These are phyloP conservation scores for Stegostoma tigrinum DNA, from an alignment of 2,113 vertebrate genomes.

Conservation along the genomic window DNA sequence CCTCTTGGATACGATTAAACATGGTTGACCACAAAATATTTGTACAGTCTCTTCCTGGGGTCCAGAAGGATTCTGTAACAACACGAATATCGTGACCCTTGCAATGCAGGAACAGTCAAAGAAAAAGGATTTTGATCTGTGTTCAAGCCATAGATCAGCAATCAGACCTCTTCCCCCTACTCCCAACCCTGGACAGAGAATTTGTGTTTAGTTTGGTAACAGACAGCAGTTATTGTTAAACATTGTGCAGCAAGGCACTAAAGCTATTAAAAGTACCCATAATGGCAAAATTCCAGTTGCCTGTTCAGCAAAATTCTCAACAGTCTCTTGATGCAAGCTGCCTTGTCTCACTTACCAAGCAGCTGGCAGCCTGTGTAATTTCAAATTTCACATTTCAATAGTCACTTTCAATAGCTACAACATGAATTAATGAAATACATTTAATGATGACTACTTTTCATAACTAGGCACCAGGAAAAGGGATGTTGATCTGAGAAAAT, in stretches of 20 bases:
- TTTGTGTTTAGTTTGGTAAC: background rate
- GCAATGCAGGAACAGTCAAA: background rate
- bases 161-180: background rate
- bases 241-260: background rate
- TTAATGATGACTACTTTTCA: background rate
- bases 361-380: background rate
- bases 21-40: background rate
- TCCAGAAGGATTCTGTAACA: background rate
- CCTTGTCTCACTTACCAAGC: background rate
- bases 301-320: background rate
- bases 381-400: background rate
- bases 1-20: background rate
- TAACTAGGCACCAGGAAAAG: background rate
- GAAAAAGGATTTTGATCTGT: background rate
- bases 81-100: background rate
- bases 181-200: background rate
- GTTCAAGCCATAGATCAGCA: background rate
- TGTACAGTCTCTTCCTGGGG: background rate
- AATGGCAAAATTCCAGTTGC: background rate
- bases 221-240: background rate
- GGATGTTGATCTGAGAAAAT: too few species aligned
- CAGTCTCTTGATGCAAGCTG: background rate
- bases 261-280: background rate
- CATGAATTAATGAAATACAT: background rate
- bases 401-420: background rate